A percentile compares a stretch with the other conserved stretches of the same genome.
phyloP scores from a whole-genome alignment of 2,797 vertebrate species.

The Adelosebastes latens region DNA sequence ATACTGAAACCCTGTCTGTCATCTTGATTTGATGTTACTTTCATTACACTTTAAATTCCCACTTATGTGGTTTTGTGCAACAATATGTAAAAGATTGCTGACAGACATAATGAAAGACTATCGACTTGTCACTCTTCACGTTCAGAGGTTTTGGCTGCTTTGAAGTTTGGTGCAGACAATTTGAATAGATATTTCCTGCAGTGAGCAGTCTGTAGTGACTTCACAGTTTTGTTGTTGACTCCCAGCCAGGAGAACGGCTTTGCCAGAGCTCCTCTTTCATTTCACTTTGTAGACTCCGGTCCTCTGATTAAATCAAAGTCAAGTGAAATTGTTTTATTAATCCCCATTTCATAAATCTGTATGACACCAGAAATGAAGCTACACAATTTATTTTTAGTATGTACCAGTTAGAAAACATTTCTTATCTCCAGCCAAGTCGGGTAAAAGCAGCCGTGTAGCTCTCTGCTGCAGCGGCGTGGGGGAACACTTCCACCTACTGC shows the following conservation, averaged over 20 bases:
- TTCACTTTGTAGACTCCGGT: background rate
- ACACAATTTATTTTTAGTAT: background rate
- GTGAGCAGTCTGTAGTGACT: background rate
- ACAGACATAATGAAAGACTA: background rate
- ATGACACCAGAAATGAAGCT: background rate
- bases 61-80: background rate
- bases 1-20: background rate
- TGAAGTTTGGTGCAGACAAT: background rate
- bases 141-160: background rate
- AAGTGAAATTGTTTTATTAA: background rate
- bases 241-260: background rate
- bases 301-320: background rate
- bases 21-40: conserved; percentile 14
- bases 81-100: background rate
- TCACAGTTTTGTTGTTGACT: background rate
- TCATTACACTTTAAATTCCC: background rate
- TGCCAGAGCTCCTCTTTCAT: background rate
- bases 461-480: background rate
- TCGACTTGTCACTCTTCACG: background rate
- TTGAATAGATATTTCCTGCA: background rate
- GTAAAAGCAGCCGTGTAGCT: background rate
- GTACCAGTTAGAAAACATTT: background rate
- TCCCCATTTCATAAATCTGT: background rate
- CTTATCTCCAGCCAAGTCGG: background rate
- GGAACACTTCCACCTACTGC: conserved; percentile 72